A percentile compares a stretch with the other conserved stretches of the same genome.
phyloP scores from a whole-genome alignment of 2,113 vertebrate genomes.

The Columba janthina region DNA sequence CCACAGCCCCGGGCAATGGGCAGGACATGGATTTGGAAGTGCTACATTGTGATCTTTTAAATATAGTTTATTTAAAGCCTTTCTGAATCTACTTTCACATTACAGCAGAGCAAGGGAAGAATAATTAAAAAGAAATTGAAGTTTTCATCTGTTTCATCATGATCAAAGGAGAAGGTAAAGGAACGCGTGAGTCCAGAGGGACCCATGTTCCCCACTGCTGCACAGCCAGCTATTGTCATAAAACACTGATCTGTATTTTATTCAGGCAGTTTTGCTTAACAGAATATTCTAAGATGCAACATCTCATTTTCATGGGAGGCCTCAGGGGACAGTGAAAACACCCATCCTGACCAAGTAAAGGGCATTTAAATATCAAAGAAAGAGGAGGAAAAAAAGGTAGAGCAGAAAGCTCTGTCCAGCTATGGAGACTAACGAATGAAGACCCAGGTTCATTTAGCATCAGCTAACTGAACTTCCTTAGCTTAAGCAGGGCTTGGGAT shows the following conservation, averaged over 20 bases:
- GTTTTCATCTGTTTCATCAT: constrained; percentile 6
- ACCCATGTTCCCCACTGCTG: background rate
- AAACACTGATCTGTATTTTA: background rate
- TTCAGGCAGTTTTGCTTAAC: constrained; percentile 13
- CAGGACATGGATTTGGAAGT: background rate
- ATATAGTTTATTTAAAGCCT: background rate
- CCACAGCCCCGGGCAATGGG: rapidly evolving
- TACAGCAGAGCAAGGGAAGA: background rate
- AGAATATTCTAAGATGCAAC: background rate
- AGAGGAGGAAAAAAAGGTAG: background rate
- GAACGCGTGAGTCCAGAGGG: background rate
- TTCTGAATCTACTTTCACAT: background rate
- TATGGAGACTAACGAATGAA: background rate
- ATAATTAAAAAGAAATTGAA: constrained; percentile 28
- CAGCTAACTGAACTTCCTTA: constrained; percentile 22
- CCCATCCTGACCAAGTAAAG: background rate
- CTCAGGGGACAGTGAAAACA: background rate
- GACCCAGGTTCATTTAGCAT: constrained; percentile 7
- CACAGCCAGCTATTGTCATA: background rate
- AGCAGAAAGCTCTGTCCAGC: background rate
- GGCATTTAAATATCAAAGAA: constrained; percentile 12
- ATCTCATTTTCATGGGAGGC: constrained; percentile 6
- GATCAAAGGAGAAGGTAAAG: constrained; percentile 39
- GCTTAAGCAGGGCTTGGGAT: constrained; percentile 11
- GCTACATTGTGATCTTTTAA: background rate